Evolutionary conservation across 2,888 invertebrate species (phyloP).

Genomic region (Drosophila suboccidentalis): DNA sequence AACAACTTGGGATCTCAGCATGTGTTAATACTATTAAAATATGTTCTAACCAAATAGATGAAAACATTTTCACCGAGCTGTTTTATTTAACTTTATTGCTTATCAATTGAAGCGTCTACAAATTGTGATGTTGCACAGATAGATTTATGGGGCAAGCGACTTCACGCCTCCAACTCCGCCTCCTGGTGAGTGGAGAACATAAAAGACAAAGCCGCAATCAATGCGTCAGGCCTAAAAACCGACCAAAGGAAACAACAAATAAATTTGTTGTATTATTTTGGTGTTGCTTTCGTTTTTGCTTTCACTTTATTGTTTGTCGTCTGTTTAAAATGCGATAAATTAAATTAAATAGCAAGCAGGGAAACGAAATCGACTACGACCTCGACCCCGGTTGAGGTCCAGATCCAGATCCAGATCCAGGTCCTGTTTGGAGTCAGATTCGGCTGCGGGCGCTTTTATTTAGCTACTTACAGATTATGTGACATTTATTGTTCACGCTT

Average conservation of each 20-base stretch:
- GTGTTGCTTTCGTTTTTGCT: constrained; percentile 28
- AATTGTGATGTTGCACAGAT: constrained; percentile 37
- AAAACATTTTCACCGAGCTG: neutral
- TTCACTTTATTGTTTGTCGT: constrained; percentile 62
- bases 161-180: neutral
- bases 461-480: constrained; percentile 85
- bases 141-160: constrained; percentile 35
- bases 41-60: neutral
- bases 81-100: constrained; percentile 12
- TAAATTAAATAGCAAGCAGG: constrained; percentile 70
- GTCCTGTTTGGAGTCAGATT: neutral
- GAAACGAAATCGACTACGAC: constrained; percentile 14
- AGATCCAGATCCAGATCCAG: neutral
- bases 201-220: constrained; percentile 74
- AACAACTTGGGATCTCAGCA: neutral
- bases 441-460: constrained; percentile 71
- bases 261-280: constrained; percentile 68
- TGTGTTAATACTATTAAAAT: neutral
- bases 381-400: constrained; percentile 6
- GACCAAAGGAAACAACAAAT: constrained; percentile 62
- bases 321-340: constrained; percentile 82
- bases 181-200: constrained; percentile 4
- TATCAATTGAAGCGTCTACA: constrained; percentile 47
- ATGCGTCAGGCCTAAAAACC: constrained; percentile 43
- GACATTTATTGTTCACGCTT: constrained; percentile 86